phyloP scores from a whole-genome alignment of 2,888 invertebrate species.

The Papilio demoleus region DNA sequence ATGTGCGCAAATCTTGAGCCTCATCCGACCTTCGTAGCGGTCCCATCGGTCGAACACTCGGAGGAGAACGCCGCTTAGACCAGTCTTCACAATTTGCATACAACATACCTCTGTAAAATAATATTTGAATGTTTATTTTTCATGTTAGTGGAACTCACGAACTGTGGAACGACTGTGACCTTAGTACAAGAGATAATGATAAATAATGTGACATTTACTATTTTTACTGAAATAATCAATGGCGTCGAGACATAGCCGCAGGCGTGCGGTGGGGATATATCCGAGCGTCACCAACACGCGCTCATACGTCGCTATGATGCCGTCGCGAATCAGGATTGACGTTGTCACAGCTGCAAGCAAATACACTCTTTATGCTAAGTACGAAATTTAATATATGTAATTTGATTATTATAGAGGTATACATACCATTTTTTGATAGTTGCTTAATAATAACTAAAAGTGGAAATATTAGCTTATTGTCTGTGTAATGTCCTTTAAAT shows the following conservation, averaged over 20 bases:
- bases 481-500: slow-evolving; percentile 83
- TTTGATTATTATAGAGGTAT: background rate
- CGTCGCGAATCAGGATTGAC: slow-evolving; percentile 83
- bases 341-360: slow-evolving; percentile 70
- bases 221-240: slow-evolving; percentile 87
- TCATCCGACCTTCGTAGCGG: slow-evolving; percentile 85
- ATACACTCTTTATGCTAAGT: slow-evolving; percentile 36
- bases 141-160: too few relatives aligned
- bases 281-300: slow-evolving; percentile 84
- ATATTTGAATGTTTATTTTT: slow-evolving; percentile 26
- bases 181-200: too few relatives aligned
- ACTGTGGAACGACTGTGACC: too few relatives aligned
- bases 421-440: slow-evolving; percentile 84
- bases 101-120: slow-evolving; percentile 85
- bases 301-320: slow-evolving; percentile 83
- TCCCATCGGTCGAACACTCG: slow-evolving; percentile 86
- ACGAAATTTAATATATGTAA: background rate
- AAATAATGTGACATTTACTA: slow-evolving; percentile 67
- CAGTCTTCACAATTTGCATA: slow-evolving; percentile 85
- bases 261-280: slow-evolving; percentile 84
- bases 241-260: slow-evolving; percentile 86
- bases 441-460: slow-evolving; percentile 84
- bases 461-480: slow-evolving; percentile 83
- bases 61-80: slow-evolving; percentile 82
- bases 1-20: slow-evolving; percentile 85